Percentiles rank a stretch among this genome's conserved stretches.
Conservation (phyloP, 2,888 invertebrate species). For the Plagodis dolabraria region DNA sequence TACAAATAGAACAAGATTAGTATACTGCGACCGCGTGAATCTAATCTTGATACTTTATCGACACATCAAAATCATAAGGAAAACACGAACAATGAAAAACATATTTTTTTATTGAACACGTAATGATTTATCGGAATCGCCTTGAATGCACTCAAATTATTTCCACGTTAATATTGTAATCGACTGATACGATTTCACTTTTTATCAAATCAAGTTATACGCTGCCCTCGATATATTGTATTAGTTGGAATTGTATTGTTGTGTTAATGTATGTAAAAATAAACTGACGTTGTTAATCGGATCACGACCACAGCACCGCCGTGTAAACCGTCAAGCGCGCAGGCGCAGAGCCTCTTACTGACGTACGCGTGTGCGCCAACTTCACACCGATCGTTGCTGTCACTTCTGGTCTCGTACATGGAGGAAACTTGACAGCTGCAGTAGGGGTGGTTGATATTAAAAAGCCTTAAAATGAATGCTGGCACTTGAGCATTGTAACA, state of each 20-base stretch:
- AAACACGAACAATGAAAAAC: slow-evolving; percentile 34
- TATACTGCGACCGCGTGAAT: slow-evolving; percentile 61
- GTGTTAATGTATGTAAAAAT: slow-evolving; percentile 55
- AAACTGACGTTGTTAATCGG: slow-evolving; percentile 84
- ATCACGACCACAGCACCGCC: slow-evolving; percentile 83
- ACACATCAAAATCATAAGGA: slow-evolving; percentile 20
- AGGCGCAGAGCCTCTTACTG: slow-evolving; percentile 82
- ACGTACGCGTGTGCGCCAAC: slow-evolving; percentile 76
- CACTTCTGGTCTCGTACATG: slow-evolving; percentile 38
- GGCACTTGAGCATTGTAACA: no score
- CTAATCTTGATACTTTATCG: slow-evolving; percentile 51
- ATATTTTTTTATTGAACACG: slow-evolving; percentile 49
- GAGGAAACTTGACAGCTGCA: slow-evolving; percentile 24
- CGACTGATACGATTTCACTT: slow-evolving; percentile 11
- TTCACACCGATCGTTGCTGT: slow-evolving; percentile 65
- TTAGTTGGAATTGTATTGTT: slow-evolving; percentile 42
- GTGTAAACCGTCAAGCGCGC: slow-evolving; percentile 83
- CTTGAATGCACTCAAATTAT: slow-evolving; percentile 34
- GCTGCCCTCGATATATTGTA: slow-evolving; percentile 38
- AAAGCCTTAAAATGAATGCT: no score
- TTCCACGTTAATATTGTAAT: slow-evolving; percentile 12
- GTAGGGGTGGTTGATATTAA: slow-evolving; percentile 14
- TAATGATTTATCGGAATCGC: slow-evolving; percentile 45
- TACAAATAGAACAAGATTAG: slow-evolving; percentile 75
- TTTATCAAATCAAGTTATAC: slow-evolving; percentile 65